Base-by-base conservation (phyloP, 1,140 invertebrate species). In the Heterodera carotae region DNA sequence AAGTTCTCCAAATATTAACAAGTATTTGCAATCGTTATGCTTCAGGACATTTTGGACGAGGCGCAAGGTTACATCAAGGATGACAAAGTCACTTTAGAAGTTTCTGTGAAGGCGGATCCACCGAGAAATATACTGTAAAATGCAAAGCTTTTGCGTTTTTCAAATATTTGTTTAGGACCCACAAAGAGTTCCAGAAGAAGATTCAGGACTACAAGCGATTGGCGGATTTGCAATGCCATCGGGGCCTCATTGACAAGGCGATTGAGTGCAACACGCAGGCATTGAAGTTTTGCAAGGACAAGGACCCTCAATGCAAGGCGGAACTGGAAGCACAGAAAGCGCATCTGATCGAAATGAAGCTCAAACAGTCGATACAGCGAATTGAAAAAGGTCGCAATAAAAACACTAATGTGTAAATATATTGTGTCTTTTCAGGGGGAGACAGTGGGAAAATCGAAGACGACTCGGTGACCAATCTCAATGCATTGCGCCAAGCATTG, bases 261-360 rank as follows among this genome's bases (percentile, higher is more conserved):
- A 80, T 87, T 25, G 85, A 87, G 68, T 86, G 86, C 18, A 87
- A 87, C 70, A 75, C 74, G 25, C 76, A 77, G 66, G 85, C 87
- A 25, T 33, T 87, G 27, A 87, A 88, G 68, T 86, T 87, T 59
- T 87, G 85, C 76, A 87, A 87, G 72, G 87, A 88, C 48, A 87
- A 87, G 67, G 85, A 87, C 60, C 76, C 81, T 2, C 80, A 84
- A 31, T 84, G 82, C 71, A 84, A 83, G 48, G 18, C 34, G n/a
- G 78, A 86, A 77, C 72, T 87, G 48, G 84, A 88, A 59, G 71
- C 75, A 5, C 85, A 87, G 70, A 81, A 86, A 48, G 74, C 79
- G 36, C 74, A 79, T n/a, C 79, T 87, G 33, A 85, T 87, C n/a
- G 87, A 85, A 36, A 80, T 76, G 70, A 87, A 87, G 59, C 69